A percentile compares a stretch with the other conserved stretches of the same genome.
These are phyloP conservation scores for Holothuria scabra DNA, from an alignment of 53 echinoderm and acorn worm genomes.

Conservation along the genomic window DNA sequence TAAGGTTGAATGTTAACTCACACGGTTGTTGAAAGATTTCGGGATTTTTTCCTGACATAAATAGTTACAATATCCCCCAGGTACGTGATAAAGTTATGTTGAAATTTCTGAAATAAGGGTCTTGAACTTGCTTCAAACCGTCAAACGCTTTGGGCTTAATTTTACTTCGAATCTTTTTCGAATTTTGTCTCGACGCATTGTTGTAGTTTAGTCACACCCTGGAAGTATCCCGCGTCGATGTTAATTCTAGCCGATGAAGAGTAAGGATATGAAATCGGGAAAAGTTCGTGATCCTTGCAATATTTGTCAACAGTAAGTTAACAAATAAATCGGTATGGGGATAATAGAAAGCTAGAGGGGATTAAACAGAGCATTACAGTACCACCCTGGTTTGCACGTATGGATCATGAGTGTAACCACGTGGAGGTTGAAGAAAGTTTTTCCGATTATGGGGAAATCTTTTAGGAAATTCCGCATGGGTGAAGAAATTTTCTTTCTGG, in stretches of 20 bases:
- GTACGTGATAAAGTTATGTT: background rate
- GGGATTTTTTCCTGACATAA: background rate
- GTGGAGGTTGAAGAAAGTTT: no score
- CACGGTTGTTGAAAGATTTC: background rate
- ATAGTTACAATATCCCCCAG: conserved; percentile 6
- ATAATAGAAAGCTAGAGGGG: conserved; percentile 1
- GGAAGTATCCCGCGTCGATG: conserved; percentile 15
- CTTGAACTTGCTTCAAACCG: conserved; percentile 38
- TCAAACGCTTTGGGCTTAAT: background rate
- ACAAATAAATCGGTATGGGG: conserved; percentile 15
- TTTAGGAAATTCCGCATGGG: no score
- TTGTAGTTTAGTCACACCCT: conserved; percentile 21
- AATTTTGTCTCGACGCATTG: background rate
- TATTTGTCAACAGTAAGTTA: conserved; percentile 19
- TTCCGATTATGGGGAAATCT: no score
- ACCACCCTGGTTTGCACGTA: background rate
- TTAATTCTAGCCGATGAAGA: conserved; percentile 17
- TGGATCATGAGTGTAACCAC: no score
- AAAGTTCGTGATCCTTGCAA: conserved; percentile 21
- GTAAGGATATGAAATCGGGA: conserved; percentile 2
- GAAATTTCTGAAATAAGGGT: conserved; percentile 10
- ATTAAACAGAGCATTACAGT: background rate
- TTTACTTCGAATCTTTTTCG: background rate
- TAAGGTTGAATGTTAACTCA: conserved; percentile 26
- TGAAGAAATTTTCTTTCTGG: no score